Conservation (phyloP, 2,113 vertebrate species). For the Formicarius rufipectus region DNA sequence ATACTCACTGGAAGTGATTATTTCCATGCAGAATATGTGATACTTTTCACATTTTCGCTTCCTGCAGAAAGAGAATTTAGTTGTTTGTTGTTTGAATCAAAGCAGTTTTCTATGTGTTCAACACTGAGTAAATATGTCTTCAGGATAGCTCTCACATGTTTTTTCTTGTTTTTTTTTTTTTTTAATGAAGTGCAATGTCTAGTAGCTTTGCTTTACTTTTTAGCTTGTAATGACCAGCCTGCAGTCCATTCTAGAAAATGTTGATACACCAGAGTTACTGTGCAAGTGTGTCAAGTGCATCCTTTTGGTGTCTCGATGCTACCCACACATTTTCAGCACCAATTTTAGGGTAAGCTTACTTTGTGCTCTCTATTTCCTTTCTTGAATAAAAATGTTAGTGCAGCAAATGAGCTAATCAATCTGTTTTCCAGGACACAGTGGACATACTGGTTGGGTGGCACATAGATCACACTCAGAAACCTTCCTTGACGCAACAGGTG, state of each 20-base stretch:
- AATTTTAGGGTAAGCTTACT: constrained; percentile 90
- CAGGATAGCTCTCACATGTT: fast-evolving
- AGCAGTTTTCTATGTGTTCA: not conserved
- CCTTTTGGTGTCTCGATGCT: constrained; percentile 93
- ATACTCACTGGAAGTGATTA: not conserved
- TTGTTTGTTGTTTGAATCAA: not conserved
- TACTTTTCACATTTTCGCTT: not conserved
- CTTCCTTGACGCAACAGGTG: constrained; percentile 90
- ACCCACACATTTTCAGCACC: constrained; percentile 98
- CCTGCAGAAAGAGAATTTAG: not conserved
- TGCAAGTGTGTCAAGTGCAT: constrained; percentile 97
- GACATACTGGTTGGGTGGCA: constrained; percentile 99
- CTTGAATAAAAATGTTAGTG: not conserved
- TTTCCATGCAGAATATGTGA: not conserved
- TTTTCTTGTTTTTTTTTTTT: no score
- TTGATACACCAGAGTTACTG: constrained; percentile 98
- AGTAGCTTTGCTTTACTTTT: constrained; percentile 25
- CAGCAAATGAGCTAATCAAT: not conserved
- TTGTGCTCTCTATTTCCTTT: not conserved
- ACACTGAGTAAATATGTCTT: not conserved
- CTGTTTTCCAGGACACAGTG: constrained; percentile 88
- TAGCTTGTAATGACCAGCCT: constrained; percentile 98
- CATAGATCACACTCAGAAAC: constrained; percentile 97
- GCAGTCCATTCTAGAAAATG: constrained; percentile 96
- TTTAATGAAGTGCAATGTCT: not conserved